Base-by-base conservation (phyloP, 2,797 vertebrate species). In the Glossophaga mutica region DNA sequence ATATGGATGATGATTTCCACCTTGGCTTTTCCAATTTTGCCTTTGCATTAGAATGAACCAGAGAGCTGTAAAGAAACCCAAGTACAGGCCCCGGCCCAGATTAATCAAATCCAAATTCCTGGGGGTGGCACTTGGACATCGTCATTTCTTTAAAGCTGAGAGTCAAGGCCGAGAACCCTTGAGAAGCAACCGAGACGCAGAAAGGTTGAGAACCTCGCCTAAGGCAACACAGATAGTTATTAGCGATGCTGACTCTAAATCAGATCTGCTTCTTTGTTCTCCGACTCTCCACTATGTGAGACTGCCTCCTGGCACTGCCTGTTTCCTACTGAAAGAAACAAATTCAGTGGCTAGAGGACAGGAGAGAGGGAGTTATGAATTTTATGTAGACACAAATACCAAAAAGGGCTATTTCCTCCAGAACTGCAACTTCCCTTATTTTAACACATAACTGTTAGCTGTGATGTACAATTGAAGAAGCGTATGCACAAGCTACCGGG, bases 31-130 rank as follows among this genome's bases (percentile, higher is more conserved):
- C 65, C 26, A 62, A 3, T 92, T 19, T 92, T 68, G 42, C 39
- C n/a, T 97, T 94, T 59, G 70, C 29, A 9, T 94, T 95, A 65
- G 46, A 87, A 50, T 92, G 59, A 59, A 71, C 15, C 21, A 70
- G 44, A 90, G 15, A 70, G 21, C 34, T 70, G n/a, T 65, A 57
- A 74, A 77, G n/a, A 59, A 68, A 44, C 48, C 52, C 9, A 15
- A 26, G 39, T 59, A 10, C 4, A 77, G 7, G 14, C 21, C 21
- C 15, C 12, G 71, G 32, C 77, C 42, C 34, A 83, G 10, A n/a
- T 77, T 50, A 52, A 71, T 86, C 70, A 85, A 78, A 71, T 68
- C 15, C 59, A 71, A 46, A 83, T 94, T 93, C 44, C 44, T 39
- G 21, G 14, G 29, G 21, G 5, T 42, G 19, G 74, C 10, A 7